Evolutionary conservation across 2,113 vertebrate genomes (phyloP).

Genomic region (Urocynchramus pylzowi): DNA sequence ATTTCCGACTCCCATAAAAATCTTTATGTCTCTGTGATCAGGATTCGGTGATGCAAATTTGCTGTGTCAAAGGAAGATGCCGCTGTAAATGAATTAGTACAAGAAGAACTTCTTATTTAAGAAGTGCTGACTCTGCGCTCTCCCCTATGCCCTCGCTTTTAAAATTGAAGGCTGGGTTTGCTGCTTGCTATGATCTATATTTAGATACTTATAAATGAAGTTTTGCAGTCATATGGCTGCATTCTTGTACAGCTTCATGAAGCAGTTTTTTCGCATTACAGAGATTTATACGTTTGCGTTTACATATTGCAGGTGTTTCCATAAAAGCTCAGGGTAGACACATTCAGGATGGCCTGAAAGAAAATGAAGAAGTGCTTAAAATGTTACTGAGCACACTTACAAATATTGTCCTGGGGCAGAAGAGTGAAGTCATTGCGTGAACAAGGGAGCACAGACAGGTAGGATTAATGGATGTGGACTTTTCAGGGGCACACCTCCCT

Average conservation of each 20-base stretch:
- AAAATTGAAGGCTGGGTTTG: conserved; percentile 54
- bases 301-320: conserved; percentile 74
- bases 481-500: not conserved
- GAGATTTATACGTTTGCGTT: not conserved
- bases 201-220: conserved; percentile 52
- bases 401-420: conserved; percentile 72
- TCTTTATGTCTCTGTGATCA: conserved; percentile 51
- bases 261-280: not conserved
- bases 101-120: conserved; percentile 59
- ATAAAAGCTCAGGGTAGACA: conserved; percentile 75
- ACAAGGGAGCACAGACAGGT: conserved; percentile 73
- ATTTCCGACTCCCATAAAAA: conserved; percentile 49
- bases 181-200: conserved; percentile 62
- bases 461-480: not conserved
- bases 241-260: not conserved
- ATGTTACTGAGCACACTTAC: conserved; percentile 60
- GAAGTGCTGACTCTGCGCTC: conserved; percentile 60
- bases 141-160: conserved; percentile 52
- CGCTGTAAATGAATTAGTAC: conserved; percentile 56
- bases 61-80: conserved; percentile 66
- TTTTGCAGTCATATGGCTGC: conserved; percentile 7
- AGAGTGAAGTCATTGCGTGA: conserved; percentile 66
- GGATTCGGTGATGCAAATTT: conserved; percentile 46
- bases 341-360: conserved; percentile 76
- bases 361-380: conserved; percentile 75